phyloP scores from a whole-genome alignment of 2,113 vertebrate species.

The Indicator indicator region DNA sequence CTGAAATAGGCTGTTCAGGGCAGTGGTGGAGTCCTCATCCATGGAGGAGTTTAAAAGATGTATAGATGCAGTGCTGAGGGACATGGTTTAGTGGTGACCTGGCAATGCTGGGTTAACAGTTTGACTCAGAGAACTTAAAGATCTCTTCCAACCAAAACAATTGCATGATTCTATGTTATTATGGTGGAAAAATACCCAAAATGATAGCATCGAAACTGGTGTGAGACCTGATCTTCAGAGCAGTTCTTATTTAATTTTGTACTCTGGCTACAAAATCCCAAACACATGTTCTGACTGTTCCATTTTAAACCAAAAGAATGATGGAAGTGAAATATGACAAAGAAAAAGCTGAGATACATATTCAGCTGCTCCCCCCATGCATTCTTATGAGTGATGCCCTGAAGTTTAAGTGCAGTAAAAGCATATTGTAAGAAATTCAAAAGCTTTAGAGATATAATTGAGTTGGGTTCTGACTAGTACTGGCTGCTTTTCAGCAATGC shows the following conservation, averaged over 20 bases:
- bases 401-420: background rate
- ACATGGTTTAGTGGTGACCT: no score
- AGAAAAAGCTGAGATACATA: background rate
- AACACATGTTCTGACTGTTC: background rate
- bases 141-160: no score
- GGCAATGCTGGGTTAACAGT: no score
- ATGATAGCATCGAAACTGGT: background rate
- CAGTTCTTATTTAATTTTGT: background rate
- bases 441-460: background rate
- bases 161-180: background rate
- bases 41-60: no score
- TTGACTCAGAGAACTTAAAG: no score
- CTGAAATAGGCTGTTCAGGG: no score
- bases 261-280: background rate
- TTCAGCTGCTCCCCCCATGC: background rate
- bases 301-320: background rate
- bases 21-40: no score
- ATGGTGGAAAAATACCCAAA: background rate
- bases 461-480: background rate
- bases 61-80: no score
- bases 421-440: background rate
- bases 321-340: background rate
- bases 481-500: background rate
- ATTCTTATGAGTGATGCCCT: background rate
- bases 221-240: background rate